These are phyloP conservation scores for Esperia sulphurella DNA, from an alignment of 2,888 invertebrate genomes.

Conservation along the genomic window DNA sequence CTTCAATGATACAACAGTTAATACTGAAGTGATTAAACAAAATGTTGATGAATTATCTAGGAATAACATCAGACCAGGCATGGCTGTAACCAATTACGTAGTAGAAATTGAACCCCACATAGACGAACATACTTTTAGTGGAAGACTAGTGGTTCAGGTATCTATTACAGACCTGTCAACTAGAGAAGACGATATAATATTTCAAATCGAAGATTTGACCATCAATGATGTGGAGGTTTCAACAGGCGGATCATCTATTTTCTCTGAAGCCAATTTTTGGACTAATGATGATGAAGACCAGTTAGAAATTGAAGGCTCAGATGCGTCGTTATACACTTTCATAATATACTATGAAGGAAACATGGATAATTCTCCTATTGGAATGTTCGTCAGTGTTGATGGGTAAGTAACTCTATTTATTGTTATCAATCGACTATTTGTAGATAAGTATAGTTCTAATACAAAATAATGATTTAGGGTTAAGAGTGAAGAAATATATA, in stretches of 20 bases:
- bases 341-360: neutral
- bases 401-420: neutral
- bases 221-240: neutral
- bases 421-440: neutral
- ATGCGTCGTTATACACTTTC: neutral
- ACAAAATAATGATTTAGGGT: too few relatives aligned
- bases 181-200: conserved; percentile 3
- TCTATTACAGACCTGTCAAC: neutral
- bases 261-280: neutral
- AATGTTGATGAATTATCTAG: neutral
- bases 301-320: neutral
- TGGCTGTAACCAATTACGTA: neutral
- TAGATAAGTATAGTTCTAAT: too few relatives aligned
- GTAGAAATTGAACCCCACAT: conserved; percentile 1
- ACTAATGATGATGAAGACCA: neutral
- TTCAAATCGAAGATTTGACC: neutral
- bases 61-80: neutral
- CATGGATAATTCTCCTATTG: neutral
- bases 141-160: neutral
- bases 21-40: neutral
- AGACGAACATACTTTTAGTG: neutral
- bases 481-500: too few relatives aligned
- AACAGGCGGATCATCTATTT: neutral
- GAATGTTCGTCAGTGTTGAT: neutral
- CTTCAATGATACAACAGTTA: neutral